Percentiles rank a stretch among this genome's conserved stretches.
Evolutionary conservation across 2,888 invertebrate species (phyloP).

Genomic region (Diploptera punctata): DNA sequence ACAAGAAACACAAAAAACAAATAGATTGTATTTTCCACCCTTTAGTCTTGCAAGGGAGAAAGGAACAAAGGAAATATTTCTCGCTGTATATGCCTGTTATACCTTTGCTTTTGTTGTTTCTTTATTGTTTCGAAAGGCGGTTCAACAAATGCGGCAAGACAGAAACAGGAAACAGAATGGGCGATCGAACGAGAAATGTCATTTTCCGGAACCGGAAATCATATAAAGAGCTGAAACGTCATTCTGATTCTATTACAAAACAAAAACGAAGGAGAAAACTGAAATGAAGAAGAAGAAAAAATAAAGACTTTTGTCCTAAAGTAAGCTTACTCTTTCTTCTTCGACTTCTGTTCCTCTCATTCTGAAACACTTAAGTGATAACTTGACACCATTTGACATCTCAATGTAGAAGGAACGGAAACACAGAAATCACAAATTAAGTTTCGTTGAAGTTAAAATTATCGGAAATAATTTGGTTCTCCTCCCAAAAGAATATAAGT

Average conservation of each 20-base stretch:
- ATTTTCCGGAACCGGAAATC: conserved; percentile 38
- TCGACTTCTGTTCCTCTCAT: no score
- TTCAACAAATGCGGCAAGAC: conserved; percentile 16
- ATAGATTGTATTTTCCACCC: no score
- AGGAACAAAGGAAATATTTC: no score
- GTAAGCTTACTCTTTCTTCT: not conserved
- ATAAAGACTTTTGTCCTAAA: conserved; percentile 7
- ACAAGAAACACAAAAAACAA: no score
- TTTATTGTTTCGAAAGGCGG: conserved; percentile 18
- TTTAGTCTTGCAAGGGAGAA: no score
- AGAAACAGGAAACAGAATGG: conserved; percentile 14
- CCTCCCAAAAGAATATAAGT: no score
- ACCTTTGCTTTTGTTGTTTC: conserved; percentile 2
- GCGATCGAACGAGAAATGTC: conserved; percentile 33
- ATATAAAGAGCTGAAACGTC: conserved; percentile 34
- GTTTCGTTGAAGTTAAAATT: no score
- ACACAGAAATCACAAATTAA: no score
- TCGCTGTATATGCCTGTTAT: not conserved
- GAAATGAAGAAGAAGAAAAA: not conserved
- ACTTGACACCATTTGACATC: conserved; percentile 10
- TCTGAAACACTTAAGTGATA: conserved; percentile 9
- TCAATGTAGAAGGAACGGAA: not conserved
- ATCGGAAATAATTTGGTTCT: no score
- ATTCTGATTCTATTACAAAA: conserved; percentile 23
- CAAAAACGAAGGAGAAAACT: not conserved